phyloP scores from a whole-genome alignment of 2,888 invertebrate genomes.

The Dynastes tityus region DNA sequence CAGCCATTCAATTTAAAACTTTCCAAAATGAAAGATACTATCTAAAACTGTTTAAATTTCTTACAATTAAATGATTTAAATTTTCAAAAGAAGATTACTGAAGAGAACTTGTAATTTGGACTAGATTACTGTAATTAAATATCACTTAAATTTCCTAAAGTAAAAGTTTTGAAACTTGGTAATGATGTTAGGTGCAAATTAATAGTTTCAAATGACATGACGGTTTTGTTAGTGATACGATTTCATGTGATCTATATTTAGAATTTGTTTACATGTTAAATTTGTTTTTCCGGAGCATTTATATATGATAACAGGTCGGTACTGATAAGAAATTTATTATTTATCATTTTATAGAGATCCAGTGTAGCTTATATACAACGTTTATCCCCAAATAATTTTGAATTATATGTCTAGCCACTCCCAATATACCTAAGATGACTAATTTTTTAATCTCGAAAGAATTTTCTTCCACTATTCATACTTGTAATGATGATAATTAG shows the following conservation, averaged over 20 bases:
- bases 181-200: background rate
- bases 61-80: too few species aligned
- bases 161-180: too few species aligned
- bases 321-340: constrained; percentile 30
- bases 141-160: too few species aligned
- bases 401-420: constrained; percentile 37
- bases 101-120: too few species aligned
- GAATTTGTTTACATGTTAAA: constrained; percentile 38
- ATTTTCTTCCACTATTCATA: background rate
- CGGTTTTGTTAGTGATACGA: constrained; percentile 6
- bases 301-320: constrained; percentile 34
- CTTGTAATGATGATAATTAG: too few species aligned
- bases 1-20: too few species aligned
- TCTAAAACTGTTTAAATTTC: too few species aligned
- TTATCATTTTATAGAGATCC: background rate
- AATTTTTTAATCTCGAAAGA: constrained; percentile 8
- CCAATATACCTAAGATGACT: constrained; percentile 29
- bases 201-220: constrained; percentile 2
- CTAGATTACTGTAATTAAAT: too few species aligned
- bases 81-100: too few species aligned
- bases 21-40: too few species aligned
- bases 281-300: constrained; percentile 16
- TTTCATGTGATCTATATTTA: constrained; percentile 1
- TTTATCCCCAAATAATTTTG: background rate
- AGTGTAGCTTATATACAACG: background rate